Conservation (phyloP, 2,113 vertebrate genomes). For the Bubo blakistoni region DNA sequence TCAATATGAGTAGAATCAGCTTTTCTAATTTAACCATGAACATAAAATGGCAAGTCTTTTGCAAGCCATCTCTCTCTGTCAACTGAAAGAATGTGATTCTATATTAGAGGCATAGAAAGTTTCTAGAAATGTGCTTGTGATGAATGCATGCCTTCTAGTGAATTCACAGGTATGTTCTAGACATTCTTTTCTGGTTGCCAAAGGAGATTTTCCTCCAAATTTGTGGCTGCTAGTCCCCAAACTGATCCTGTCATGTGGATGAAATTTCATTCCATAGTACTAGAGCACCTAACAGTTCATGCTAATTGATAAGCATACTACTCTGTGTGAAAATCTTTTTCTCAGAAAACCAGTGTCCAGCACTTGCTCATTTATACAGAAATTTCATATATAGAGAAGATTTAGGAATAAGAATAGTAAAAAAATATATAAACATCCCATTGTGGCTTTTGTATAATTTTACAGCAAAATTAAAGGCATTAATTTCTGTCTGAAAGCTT, state of each 20-base stretch:
- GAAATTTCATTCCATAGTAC: background rate
- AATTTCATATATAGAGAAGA: background rate
- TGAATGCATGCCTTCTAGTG: background rate
- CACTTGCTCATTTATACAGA: background rate
- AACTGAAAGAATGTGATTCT: background rate
- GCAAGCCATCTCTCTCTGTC: background rate
- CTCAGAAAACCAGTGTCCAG: background rate
- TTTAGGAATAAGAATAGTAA: background rate
- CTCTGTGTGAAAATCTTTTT: background rate
- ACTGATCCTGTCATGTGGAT: background rate
- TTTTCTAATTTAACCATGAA: background rate
- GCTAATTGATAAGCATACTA: background rate
- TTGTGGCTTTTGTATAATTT: background rate
- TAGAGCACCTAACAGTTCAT: background rate
- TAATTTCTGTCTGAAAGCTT: background rate
- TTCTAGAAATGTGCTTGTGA: background rate
- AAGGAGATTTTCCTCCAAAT: background rate
- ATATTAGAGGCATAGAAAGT: background rate
- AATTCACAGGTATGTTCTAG: background rate
- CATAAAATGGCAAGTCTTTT: background rate
- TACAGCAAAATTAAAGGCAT: background rate
- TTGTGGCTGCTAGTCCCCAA: background rate
- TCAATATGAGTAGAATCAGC: background rate
- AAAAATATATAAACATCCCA: background rate
- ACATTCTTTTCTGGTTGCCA: background rate